Conservation (phyloP, 2,888 invertebrate genomes). For the Pseudanteris insignis region DNA sequence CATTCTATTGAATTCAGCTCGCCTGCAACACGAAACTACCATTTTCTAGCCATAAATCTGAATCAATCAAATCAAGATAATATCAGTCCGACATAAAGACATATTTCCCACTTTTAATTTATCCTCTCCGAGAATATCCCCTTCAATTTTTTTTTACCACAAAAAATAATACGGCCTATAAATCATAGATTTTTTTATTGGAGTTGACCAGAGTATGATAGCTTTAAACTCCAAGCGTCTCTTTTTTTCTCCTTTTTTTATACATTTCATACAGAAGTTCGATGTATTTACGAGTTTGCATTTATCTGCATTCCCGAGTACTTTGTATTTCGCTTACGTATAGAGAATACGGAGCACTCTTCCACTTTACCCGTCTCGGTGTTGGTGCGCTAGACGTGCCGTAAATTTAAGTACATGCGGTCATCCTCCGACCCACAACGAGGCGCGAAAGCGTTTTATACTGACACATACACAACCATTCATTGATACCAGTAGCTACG, state of each 20-base stretch:
- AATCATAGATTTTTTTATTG: constrained; percentile 21
- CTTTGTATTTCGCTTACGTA: constrained; percentile 42
- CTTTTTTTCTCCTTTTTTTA: constrained; percentile 25
- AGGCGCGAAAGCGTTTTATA: constrained; percentile 37
- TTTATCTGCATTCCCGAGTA: constrained; percentile 42
- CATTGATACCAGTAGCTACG: constrained; percentile 20
- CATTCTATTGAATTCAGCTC: too few species aligned
- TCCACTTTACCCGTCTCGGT: constrained; percentile 28
- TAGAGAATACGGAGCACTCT: constrained; percentile 33
- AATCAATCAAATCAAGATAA: too few species aligned
- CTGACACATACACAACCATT: constrained; percentile 15
- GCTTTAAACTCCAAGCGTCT: constrained; percentile 5
- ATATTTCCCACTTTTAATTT: too few species aligned
- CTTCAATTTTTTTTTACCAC: not conserved
- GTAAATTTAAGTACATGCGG: constrained; percentile 41
- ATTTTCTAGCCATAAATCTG: too few species aligned
- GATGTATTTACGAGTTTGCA: constrained; percentile 40
- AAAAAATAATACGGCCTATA: constrained; percentile 5
- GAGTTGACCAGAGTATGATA: constrained; percentile 7
- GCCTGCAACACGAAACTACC: too few species aligned
- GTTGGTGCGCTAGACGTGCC: constrained; percentile 33
- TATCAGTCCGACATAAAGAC: too few species aligned
- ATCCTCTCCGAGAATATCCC: not conserved
- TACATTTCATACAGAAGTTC: constrained; percentile 34
- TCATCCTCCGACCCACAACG: constrained; percentile 26